These are phyloP conservation scores for Andrena fulva DNA, from an alignment of 2,888 invertebrate genomes.

Conservation along the genomic window DNA sequence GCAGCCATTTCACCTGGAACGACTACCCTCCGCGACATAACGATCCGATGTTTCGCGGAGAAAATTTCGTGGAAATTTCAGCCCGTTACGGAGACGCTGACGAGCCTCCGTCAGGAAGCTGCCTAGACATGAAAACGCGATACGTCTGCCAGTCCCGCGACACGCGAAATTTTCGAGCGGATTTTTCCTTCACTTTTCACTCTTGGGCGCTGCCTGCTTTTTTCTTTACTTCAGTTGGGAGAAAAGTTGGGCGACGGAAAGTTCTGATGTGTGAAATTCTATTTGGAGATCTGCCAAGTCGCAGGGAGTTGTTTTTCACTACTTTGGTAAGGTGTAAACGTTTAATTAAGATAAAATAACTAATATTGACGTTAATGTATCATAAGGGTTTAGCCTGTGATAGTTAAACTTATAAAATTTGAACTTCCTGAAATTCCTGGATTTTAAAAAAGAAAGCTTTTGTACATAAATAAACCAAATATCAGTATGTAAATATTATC, in stretches of 20 bases:
- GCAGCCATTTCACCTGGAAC: slow-evolving; percentile 47
- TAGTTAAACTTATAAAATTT: no score
- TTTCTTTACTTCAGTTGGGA: not conserved
- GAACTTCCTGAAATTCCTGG: no score
- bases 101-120: slow-evolving; percentile 8
- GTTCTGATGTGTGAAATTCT: slow-evolving; percentile 31
- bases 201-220: not conserved
- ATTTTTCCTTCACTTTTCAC: not conserved
- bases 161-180: slow-evolving; percentile 8
- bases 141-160: no score
- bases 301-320: no score
- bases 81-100: not conserved
- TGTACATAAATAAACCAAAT: no score
- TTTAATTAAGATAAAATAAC: no score
- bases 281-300: slow-evolving; percentile 16
- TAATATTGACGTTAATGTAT: no score
- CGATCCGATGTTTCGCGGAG: slow-evolving; percentile 49
- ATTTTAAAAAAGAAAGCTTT: no score
- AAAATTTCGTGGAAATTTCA: slow-evolving; percentile 44
- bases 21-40: slow-evolving; percentile 56
- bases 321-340: no score
- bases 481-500: no score
- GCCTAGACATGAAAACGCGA: slow-evolving; percentile 9
- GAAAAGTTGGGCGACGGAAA: not conserved
- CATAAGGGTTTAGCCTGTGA: no score